A percentile compares a stretch with the other conserved stretches of the same genome.
Conservation (phyloP, 1,140 invertebrate species). For the Trachymyrmex septentrionalis region DNA sequence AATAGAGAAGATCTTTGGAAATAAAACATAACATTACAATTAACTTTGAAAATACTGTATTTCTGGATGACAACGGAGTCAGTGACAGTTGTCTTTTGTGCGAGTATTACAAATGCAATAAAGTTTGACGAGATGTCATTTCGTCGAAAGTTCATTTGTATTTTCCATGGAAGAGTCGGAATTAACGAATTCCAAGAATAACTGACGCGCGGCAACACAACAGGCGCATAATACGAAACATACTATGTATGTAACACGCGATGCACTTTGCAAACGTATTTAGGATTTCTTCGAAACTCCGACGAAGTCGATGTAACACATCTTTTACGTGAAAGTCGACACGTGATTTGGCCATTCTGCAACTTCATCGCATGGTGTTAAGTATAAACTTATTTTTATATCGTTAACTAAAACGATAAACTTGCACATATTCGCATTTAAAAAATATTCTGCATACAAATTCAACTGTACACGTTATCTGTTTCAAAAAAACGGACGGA, state of each 20-base stretch:
- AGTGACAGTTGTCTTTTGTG: neutral
- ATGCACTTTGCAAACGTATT: slow-evolving; percentile 56
- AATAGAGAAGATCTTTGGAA: neutral
- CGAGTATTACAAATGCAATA: slow-evolving; percentile 44
- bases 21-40: neutral
- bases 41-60: neutral
- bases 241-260: slow-evolving; percentile 43
- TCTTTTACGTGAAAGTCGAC: slow-evolving; percentile 49
- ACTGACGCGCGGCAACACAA: slow-evolving; percentile 49
- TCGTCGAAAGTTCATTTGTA: slow-evolving; percentile 60
- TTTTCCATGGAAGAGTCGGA: slow-evolving; percentile 51
- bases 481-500: neutral
- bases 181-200: slow-evolving; percentile 58
- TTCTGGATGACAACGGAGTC: neutral
- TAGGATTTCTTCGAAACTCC: slow-evolving; percentile 51
- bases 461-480: neutral
- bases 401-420: neutral
- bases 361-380: neutral
- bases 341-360: slow-evolving; percentile 20
- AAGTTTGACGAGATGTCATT: slow-evolving; percentile 54
- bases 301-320: slow-evolving; percentile 26
- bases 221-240: slow-evolving; percentile 55
- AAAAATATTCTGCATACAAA: neutral
- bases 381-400: neutral
- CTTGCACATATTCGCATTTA: neutral